phyloP scores from a whole-genome alignment of 1,140 invertebrate species.

The Trialeurodes vaporariorum region DNA sequence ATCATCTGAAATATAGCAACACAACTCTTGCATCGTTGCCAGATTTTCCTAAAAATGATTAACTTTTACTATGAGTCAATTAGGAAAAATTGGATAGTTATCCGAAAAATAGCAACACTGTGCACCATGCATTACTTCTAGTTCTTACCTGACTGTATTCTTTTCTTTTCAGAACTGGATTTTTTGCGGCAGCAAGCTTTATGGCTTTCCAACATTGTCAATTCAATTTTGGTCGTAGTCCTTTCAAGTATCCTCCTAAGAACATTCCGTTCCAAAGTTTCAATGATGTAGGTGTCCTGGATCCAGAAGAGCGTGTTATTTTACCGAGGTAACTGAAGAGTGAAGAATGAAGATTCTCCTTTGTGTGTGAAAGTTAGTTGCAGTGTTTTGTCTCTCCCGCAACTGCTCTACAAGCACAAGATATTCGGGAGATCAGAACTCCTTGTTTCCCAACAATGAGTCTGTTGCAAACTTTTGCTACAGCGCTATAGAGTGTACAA shows the following conservation, averaged over 20 bases:
- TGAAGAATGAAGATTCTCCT: too few relatives aligned
- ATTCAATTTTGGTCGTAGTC: conserved; percentile 81
- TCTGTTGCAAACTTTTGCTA: too few relatives aligned
- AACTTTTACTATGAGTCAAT: too few relatives aligned
- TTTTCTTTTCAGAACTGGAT: conserved; percentile 53
- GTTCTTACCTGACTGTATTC: too few relatives aligned
- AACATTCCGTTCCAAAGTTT: conserved; percentile 54
- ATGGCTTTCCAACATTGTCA: conserved; percentile 92
- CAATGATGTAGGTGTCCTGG: conserved; percentile 60
- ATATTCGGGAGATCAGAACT: background rate
- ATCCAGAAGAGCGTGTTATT: conserved; percentile 55
- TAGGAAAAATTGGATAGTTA: too few relatives aligned
- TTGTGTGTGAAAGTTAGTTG: too few relatives aligned
- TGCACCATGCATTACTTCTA: too few relatives aligned
- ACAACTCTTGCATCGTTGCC: too few relatives aligned
- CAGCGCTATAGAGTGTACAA: too few relatives aligned
- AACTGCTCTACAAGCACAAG: background rate
- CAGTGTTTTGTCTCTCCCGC: background rate
- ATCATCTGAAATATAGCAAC: too few relatives aligned
- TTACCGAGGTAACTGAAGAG: conserved; percentile 42
- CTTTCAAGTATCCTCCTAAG: conserved; percentile 66
- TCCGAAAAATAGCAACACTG: too few relatives aligned
- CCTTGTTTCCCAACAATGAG: background rate
- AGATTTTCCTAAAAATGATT: too few relatives aligned
- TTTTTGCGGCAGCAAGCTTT: conserved; percentile 88